A percentile compares a stretch with the other conserved stretches of the same genome.
These are phyloP conservation scores for Reticulitermes lucifugus DNA, from an alignment of 2,888 invertebrate genomes.

Conservation along the genomic window DNA sequence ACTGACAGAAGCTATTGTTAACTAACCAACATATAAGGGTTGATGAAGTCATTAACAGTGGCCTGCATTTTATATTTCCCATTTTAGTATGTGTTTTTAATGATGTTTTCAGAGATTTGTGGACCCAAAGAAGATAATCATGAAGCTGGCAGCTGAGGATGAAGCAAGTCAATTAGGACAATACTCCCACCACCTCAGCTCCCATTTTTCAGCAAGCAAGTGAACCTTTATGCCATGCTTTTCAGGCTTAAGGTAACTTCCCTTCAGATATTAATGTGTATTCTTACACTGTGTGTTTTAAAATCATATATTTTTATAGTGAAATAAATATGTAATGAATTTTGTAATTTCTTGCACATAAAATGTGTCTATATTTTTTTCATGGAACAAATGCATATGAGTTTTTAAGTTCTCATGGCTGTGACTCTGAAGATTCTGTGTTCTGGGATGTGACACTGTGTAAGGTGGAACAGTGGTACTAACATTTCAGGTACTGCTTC, in stretches of 20 bases:
- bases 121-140: slow-evolving; percentile 26
- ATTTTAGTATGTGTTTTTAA: too few species aligned
- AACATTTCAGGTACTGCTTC: too few species aligned
- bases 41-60: too few species aligned
- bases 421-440: too few species aligned
- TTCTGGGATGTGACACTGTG: too few species aligned
- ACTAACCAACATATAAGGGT: too few species aligned
- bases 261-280: background rate
- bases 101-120: slow-evolving; percentile 23
- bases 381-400: too few species aligned
- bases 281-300: background rate
- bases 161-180: slow-evolving; percentile 12
- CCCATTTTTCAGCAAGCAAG: slow-evolving; percentile 26
- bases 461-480: too few species aligned
- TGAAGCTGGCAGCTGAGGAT: slow-evolving; percentile 33
- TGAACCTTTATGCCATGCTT: background rate
- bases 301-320: background rate
- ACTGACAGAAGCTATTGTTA: too few species aligned
- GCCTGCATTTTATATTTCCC: too few species aligned
- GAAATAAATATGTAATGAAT: background rate
- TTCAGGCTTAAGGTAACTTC: background rate
- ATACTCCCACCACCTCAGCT: slow-evolving; percentile 1
- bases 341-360: background rate
- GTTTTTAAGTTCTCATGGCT: too few species aligned
- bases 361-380: too few species aligned